Percentiles rank a stretch among this genome's conserved stretches.
These are phyloP conservation scores for Mactromeris polynyma DNA, from an alignment of 2,888 invertebrate species.

Conservation along the genomic window DNA sequence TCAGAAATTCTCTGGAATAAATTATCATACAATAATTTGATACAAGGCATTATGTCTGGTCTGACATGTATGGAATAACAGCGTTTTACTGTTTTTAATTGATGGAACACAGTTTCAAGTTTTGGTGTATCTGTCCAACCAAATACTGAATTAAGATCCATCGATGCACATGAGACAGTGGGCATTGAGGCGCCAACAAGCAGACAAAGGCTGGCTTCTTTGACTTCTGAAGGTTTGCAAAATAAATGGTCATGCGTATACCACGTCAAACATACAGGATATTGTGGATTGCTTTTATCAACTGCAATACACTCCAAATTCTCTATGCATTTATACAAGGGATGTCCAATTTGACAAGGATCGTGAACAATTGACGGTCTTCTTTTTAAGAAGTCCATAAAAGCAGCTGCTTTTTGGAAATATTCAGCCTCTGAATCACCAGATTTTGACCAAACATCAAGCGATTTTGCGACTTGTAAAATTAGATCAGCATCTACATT, in stretches of 20 bases:
- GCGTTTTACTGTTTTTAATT: not conserved
- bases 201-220: not conserved
- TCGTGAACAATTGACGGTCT: not conserved
- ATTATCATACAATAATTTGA: conserved; percentile 24
- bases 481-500: not conserved
- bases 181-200: conserved; percentile 22
- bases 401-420: not conserved
- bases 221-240: conserved; percentile 29
- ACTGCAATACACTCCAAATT: conserved; percentile 13
- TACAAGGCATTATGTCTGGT: conserved; percentile 26
- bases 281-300: not conserved
- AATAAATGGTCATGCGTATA: not conserved
- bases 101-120: not conserved
- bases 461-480: conserved; percentile 3
- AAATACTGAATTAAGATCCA: conserved; percentile 3
- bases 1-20: not conserved
- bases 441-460: conserved; percentile 7
- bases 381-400: conserved; percentile 1
- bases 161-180: not conserved
- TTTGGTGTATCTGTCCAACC: not conserved
- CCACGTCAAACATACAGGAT: conserved; percentile 19
- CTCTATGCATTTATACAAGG: not conserved
- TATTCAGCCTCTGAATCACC: not conserved
- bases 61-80: conserved; percentile 3
- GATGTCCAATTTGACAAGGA: not conserved